Percentiles rank a stretch among this genome's conserved stretches.
Conservation (phyloP, 2,797 vertebrate genomes). For the Mormyrus hasselquistii region DNA sequence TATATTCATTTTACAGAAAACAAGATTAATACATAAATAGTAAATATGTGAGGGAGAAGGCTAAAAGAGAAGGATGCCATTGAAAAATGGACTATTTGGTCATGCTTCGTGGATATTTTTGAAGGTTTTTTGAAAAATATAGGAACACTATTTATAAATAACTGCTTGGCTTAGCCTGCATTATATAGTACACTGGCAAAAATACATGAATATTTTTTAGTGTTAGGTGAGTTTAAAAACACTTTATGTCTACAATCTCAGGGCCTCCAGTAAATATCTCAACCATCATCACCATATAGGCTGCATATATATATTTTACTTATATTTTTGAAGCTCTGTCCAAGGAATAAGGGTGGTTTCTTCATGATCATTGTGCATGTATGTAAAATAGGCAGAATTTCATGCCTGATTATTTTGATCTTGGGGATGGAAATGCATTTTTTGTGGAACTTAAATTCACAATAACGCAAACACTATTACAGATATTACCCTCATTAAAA, state of each 20-base stretch:
- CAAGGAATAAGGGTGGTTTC: background rate
- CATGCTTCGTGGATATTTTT: background rate
- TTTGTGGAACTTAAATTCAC: background rate
- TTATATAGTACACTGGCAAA: background rate
- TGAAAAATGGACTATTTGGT: background rate
- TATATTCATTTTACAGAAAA: background rate
- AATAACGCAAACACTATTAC: background rate
- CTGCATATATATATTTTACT: no score
- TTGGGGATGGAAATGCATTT: background rate
- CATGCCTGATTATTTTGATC: background rate
- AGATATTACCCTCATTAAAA: background rate
- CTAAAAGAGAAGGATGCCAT: background rate
- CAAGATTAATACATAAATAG: slow-evolving; percentile 4
- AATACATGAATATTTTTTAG: background rate
- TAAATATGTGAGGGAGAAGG: background rate
- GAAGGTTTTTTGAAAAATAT: background rate
- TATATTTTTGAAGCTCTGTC: background rate
- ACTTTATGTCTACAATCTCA: background rate
- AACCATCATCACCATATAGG: background rate
- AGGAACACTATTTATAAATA: background rate
- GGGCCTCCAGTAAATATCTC: background rate
- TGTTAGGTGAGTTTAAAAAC: background rate
- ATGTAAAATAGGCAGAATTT: background rate
- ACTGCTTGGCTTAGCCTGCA: background rate
- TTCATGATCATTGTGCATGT: background rate